These are phyloP conservation scores for Morus bassanus DNA, from an alignment of 2,797 vertebrate species.

Conservation along the genomic window DNA sequence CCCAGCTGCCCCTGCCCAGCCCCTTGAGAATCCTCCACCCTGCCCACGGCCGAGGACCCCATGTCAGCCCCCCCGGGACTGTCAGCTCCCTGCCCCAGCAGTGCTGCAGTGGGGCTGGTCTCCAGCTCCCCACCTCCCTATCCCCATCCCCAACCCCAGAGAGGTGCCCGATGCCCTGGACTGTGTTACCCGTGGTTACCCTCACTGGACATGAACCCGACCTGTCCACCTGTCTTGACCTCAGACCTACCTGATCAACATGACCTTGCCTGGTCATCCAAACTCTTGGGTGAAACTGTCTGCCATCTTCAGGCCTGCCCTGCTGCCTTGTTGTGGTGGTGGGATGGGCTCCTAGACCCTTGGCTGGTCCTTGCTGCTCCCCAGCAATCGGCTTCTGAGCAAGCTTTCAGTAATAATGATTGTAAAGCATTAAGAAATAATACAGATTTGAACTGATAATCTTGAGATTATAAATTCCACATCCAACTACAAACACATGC, in stretches of 20 bases:
- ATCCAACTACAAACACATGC: not conserved
- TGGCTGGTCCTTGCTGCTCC: not conserved
- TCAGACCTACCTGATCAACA: not conserved
- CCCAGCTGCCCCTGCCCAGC: not conserved
- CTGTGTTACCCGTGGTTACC: not conserved
- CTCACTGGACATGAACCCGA: not conserved
- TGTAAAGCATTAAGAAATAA: not conserved
- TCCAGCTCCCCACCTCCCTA: not conserved
- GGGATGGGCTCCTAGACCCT: fast-evolving
- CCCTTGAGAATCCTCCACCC: too few species aligned
- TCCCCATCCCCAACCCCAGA: not conserved
- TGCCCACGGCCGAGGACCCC: not conserved
- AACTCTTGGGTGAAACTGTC: not conserved
- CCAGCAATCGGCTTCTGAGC: not conserved
- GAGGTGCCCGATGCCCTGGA: fast-evolving
- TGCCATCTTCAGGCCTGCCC: not conserved
- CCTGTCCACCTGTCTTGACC: not conserved
- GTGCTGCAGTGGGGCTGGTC: fast-evolving
- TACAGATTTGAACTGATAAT: not conserved
- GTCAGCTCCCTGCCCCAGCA: not conserved
- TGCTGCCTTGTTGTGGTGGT: fast-evolving
- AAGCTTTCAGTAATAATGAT: not conserved
- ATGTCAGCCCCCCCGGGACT: too few species aligned
- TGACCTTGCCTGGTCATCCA: not conserved
- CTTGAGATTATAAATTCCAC: not conserved